These are phyloP conservation scores for Sminthurides aquaticus DNA, from an alignment of 2,888 invertebrate genomes.

Conservation along the genomic window DNA sequence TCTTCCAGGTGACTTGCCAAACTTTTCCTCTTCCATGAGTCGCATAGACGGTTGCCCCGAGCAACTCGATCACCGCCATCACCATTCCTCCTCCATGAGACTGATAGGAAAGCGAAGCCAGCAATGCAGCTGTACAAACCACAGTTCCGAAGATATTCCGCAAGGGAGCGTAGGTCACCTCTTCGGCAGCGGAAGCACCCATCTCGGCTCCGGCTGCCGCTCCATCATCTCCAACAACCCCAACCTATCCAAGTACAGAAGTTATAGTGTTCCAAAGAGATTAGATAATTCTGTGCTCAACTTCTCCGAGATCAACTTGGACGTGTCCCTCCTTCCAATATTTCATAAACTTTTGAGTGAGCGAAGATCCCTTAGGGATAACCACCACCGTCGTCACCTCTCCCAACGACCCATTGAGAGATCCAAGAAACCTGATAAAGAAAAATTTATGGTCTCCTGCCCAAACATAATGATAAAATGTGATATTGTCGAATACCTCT, in stretches of 20 bases:
- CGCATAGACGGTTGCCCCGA: constrained; percentile 13
- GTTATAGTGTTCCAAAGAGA: constrained; percentile 65
- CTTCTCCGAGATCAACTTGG: constrained; percentile 50
- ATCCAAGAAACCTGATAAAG: constrained; percentile 18
- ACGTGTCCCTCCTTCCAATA: constrained; percentile 79
- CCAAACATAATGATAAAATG: constrained; percentile 92
- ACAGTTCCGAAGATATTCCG: constrained; percentile 21
- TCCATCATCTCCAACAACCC: constrained; percentile 10
- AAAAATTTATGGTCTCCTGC: constrained; percentile 65
- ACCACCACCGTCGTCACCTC: constrained; percentile 15
- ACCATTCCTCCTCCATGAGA: constrained; percentile 14
- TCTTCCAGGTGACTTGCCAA: constrained; percentile 18
- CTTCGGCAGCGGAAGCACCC: neutral
- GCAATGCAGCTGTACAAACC: constrained; percentile 4
- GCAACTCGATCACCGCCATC: constrained; percentile 50
- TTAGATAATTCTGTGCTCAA: constrained; percentile 48
- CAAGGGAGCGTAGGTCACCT: constrained; percentile 10
- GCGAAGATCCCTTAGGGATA: constrained; percentile 21
- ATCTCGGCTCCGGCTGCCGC: neutral
- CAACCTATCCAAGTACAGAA: constrained; percentile 45
- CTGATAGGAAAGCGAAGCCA: constrained; percentile 11
- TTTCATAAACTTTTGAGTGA: constrained; percentile 61
- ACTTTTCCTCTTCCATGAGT: constrained; percentile 25
- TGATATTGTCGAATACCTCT: constrained; percentile 90
- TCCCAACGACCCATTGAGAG: constrained; percentile 15